Conservation (phyloP, 2,888 invertebrate genomes). For the Isotomurus palustris region DNA sequence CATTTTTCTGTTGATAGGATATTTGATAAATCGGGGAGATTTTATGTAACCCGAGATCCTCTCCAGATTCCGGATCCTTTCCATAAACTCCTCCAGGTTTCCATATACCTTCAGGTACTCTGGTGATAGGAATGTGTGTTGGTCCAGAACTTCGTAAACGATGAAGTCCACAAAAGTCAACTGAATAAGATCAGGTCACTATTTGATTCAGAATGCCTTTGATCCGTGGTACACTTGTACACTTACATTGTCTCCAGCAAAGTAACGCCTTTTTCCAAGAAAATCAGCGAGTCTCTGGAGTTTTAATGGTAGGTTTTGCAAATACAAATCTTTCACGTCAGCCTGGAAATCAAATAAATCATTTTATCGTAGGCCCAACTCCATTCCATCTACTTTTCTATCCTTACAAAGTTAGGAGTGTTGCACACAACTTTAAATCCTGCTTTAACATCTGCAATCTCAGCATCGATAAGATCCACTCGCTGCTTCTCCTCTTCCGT, state of each 20-base stretch:
- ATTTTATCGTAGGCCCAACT: not conserved
- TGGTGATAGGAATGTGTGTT: conserved; percentile 49
- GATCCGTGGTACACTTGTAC: not conserved
- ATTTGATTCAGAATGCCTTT: no score
- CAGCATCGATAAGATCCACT: conserved; percentile 51
- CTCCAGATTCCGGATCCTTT: conserved; percentile 49
- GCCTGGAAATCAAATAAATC: conserved; percentile 22
- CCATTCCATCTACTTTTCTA: not conserved
- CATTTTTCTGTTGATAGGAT: conserved; percentile 49
- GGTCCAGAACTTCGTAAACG: conserved; percentile 51
- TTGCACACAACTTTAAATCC: conserved; percentile 50
- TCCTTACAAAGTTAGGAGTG: conserved; percentile 50
- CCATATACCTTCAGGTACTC: conserved; percentile 48
- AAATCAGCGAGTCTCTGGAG: conserved; percentile 50
- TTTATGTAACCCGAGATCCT: conserved; percentile 48
- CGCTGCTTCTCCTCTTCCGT: conserved; percentile 49
- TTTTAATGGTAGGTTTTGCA: conserved; percentile 46
- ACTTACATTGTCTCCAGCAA: conserved; percentile 51
- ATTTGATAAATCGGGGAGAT: conserved; percentile 47
- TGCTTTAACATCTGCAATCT: conserved; percentile 51
- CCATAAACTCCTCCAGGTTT: conserved; percentile 50
- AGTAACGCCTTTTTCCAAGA: conserved; percentile 50
- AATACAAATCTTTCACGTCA: conserved; percentile 50
- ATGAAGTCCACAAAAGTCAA: conserved; percentile 51
- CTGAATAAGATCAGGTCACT: conserved; percentile 41